Base-by-base conservation (phyloP, 2,888 invertebrate genomes). In the Pristionchus arcanus region DNA sequence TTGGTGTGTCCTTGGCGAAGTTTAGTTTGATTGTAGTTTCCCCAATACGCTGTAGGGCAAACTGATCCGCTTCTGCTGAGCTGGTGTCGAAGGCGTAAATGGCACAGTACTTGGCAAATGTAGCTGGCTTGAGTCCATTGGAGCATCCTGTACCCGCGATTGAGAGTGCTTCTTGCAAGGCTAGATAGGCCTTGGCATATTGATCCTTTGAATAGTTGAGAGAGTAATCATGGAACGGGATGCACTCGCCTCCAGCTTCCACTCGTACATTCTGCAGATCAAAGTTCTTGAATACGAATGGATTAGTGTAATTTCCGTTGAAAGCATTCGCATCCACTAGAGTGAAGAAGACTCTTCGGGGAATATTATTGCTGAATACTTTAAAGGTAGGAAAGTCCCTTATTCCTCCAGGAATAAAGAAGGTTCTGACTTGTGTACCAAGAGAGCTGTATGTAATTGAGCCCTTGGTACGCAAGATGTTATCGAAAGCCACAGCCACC, bases 361-460 rank as follows among this genome's bases (percentile, higher is more conserved):
- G 85, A 21, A 85, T 34, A 4, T 28, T 59, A 31, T 55, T 85
- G 11, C 13, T 16, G 21, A 85, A 59, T 2, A 55, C 31, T 21
- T 81, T 28, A 1, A 25, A 19, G 1, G 53, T n/a, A 25, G 81
- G 81, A 53, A 81, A 49, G 42, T 81, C 81, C 42, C 19, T 37
- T 3, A 81, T 81, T 15, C 42, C 42, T 42, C 42, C 42, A 2
- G 81, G 81, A 21, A 81, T 81, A 15, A 42, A 31, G 15, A 68
- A 68, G 1, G 81, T 81, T 21, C 81, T 42, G 4, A 81, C 81
- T 21, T 11, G 25, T 2, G 81, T 42, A 42, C 81, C 42, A 13
- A 81, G 42, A 16, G 81, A 81, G 21, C 81, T 42, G 25, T 81
- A 81, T 2, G 37, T 81, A 16, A 81, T 81, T 21, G 37, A 81